A percentile compares a stretch with the other conserved stretches of the same genome.
These are phyloP conservation scores for Botia almorhae DNA, from an alignment of 2,797 vertebrate species.

Conservation along the genomic window DNA sequence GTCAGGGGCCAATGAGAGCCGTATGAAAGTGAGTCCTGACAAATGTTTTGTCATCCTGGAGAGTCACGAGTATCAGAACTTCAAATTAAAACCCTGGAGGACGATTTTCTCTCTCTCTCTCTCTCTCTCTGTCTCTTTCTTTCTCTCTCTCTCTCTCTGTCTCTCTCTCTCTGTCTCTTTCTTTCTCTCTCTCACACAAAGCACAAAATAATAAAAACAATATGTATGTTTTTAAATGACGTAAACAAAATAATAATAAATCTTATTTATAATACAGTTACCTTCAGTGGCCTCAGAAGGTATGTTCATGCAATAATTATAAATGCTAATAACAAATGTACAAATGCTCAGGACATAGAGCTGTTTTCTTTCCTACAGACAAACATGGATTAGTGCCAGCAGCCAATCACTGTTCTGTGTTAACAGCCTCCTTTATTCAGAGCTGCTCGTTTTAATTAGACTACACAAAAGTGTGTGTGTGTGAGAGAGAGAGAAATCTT, in stretches of 20 bases:
- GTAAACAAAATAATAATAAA: no score
- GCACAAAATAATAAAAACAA: no score
- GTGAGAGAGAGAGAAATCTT: background rate
- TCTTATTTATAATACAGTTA: no score
- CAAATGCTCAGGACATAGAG: background rate
- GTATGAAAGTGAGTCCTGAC: constrained; percentile 9
- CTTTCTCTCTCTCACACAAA: no score
- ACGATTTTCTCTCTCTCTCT: no score
- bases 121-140: constrained; percentile 49
- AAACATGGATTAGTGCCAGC: no score
- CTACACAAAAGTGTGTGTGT: background rate
- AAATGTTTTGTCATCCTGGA: constrained; percentile 34
- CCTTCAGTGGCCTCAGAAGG: no score
- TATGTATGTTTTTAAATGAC: no score
- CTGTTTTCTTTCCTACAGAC: constrained; percentile 21
- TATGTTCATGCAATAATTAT: no score
- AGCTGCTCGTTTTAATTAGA: constrained; percentile 25
- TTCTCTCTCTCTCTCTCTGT: background rate
- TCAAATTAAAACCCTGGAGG: constrained; percentile 35
- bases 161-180: no score
- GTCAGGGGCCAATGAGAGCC: background rate
- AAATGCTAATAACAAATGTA: no score
- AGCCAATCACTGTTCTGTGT: constrained; percentile 34
- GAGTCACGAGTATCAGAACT: constrained; percentile 17
- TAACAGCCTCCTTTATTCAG: constrained; percentile 45